phyloP scores from a whole-genome alignment of 37 sponge, comb jelly and placozoan species.

The Halisarca cf. caerulea region DNA sequence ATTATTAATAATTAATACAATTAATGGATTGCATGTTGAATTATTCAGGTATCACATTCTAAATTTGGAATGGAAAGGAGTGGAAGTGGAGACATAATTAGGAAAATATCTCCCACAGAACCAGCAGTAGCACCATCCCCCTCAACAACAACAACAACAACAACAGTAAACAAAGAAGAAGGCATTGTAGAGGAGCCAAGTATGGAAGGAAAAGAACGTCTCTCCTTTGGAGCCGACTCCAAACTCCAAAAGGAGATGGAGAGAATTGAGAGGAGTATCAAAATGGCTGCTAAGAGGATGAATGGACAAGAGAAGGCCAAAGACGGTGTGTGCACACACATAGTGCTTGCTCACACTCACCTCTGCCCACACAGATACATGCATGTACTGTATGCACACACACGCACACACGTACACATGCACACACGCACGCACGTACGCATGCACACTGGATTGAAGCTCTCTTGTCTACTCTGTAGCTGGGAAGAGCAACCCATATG shows the following conservation, averaged over 20 bases:
- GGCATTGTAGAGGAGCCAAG: neutral
- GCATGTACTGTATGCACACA: too few species aligned
- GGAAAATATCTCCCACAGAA: neutral
- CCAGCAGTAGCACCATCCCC: neutral
- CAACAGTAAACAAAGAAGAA: neutral
- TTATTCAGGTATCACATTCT: too few species aligned
- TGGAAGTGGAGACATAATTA: too few species aligned
- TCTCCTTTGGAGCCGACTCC: constrained; percentile 17
- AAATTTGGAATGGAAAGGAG: too few species aligned
- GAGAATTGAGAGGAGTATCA: constrained; percentile 16
- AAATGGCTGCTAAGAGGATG: neutral
- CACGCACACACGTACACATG: neutral
- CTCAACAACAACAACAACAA: neutral
- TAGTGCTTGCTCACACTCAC: neutral
- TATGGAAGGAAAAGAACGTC: neutral
- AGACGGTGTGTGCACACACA: too few species aligned
- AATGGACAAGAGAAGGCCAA: neutral
- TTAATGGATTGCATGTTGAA: too few species aligned
- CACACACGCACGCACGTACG: neutral
- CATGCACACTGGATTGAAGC: neutral
- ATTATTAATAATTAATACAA: too few species aligned
- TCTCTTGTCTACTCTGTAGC: neutral
- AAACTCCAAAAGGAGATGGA: constrained; percentile 17
- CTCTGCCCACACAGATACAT: neutral
- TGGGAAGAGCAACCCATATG: neutral